Evolutionary conservation across 2,888 invertebrate species (phyloP).

Genomic region (Clostera curtula): DNA sequence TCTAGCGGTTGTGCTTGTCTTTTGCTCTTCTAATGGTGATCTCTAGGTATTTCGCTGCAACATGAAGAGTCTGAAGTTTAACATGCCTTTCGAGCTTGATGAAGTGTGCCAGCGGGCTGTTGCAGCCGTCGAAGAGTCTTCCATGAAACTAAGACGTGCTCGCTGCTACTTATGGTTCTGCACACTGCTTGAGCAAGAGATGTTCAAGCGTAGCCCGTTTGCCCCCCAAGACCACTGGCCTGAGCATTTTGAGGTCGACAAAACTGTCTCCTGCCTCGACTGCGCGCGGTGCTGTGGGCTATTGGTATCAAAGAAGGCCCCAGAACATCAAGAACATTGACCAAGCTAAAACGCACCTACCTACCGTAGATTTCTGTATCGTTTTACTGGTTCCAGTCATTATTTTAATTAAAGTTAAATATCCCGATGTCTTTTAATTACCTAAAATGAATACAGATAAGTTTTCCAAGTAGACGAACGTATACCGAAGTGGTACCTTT

Average conservation of each 20-base stretch:
- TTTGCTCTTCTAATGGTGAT: neutral
- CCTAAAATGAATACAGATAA: no score
- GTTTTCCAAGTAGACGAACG: no score
- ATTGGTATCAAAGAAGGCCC: neutral
- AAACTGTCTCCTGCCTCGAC: constrained; percentile 16
- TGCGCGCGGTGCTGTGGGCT: constrained; percentile 33
- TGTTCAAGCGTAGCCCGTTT: constrained; percentile 32
- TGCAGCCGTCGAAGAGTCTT: constrained; percentile 37
- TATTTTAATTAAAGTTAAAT: no score
- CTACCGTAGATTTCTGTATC: no score
- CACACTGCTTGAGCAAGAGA: constrained; percentile 34
- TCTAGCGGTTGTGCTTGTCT: neutral
- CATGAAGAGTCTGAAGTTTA: constrained; percentile 45
- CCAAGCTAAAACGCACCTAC: no score
- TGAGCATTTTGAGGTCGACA: constrained; percentile 15
- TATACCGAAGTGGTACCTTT: no score
- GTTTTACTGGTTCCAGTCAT: no score
- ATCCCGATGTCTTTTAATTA: no score
- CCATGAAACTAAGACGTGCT: constrained; percentile 35
- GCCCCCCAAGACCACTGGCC: constrained; percentile 43
- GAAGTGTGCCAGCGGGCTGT: constrained; percentile 44
- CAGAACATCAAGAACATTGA: no score
- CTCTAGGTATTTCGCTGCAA: constrained; percentile 56
- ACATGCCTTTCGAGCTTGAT: constrained; percentile 36
- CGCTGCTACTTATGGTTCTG: constrained; percentile 43